Conservation (phyloP, 2,888 invertebrate species). For the Leucophenga montana region DNA sequence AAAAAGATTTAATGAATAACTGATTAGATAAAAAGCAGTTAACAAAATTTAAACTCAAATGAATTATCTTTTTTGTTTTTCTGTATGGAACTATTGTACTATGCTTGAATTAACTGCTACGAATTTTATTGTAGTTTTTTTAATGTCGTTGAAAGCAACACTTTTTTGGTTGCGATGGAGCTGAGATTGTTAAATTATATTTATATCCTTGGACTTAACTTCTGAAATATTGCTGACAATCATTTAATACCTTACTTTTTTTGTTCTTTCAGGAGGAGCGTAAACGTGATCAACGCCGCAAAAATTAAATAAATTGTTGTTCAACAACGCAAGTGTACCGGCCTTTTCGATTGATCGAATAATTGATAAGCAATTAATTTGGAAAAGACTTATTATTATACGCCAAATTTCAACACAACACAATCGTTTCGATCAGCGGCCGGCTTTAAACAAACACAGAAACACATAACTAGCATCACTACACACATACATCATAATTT, state of each 20-base stretch:
- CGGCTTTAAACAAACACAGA: not conserved
- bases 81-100: too few relatives aligned
- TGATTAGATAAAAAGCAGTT: too few relatives aligned
- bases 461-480: not conserved
- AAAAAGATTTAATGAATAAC: too few relatives aligned
- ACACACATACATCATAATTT: too few relatives aligned
- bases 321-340: not conserved
- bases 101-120: too few relatives aligned
- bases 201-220: conserved; percentile 48
- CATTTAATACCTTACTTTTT: conserved; percentile 24
- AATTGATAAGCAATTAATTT: conserved; percentile 26
- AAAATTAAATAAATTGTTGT: conserved; percentile 50
- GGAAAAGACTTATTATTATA: not conserved
- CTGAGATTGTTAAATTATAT: conserved; percentile 58
- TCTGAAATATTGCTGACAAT: not conserved
- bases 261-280: conserved; percentile 64
- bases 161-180: not conserved
- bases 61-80: too few relatives aligned
- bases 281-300: conserved; percentile 60
- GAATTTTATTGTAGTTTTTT: too few relatives aligned
- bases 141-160: not conserved
- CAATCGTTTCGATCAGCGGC: not conserved
- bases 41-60: too few relatives aligned
- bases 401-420: not conserved
- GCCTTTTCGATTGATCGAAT: not conserved